Base-by-base conservation (phyloP, 1,140 invertebrate genomes). In the Aricia agestis region DNA sequence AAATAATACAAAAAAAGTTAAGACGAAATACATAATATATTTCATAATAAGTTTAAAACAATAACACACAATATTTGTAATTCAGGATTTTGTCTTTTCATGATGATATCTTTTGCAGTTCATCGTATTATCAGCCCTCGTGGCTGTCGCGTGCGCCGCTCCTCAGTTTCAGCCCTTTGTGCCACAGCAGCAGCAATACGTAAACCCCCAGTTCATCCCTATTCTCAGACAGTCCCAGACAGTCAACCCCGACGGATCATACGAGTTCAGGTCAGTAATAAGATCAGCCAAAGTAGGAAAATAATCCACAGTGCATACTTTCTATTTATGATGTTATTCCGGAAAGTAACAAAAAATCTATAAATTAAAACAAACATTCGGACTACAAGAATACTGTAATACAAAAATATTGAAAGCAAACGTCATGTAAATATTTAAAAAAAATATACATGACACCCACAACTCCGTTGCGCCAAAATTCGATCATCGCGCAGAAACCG, bases 201-300 rank as follows among this genome's bases (percentile, higher is more conserved):
- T 81, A 70, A 83, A 86, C 77, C 81, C 79, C 18, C 86, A 89
- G 41, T 77, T 80, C 17, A 92, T 94, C 5, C 85, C 92, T 3
- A 94, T 94, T 69, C 11, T 94, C 9, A 90, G 90, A 69, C 94
- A 95, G 82, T 83, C 92, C 36, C 93, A 94, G 77, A 93, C 94
- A 80, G 92, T 95, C 9, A 95, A 94, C 78, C 93, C 91, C 68
- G 94, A 95, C 83, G 94, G 95, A 71, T 94, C 93, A 11, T 95
- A 95, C 82, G 93, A 94, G 80, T 95, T 94, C 88, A 93, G 88
- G 93, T 94, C 85, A 85, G 80, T 67, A 36, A 36, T 36, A 7
- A 36, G 36, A 36, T 7, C 36, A 36, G 36, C 9, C 6, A 7
- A 36, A 36, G 36, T 9, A 36, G 36, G 6, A 36, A 36, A 36